Conservation (phyloP, 2,888 invertebrate genomes). For the Spilarctia lutea region DNA sequence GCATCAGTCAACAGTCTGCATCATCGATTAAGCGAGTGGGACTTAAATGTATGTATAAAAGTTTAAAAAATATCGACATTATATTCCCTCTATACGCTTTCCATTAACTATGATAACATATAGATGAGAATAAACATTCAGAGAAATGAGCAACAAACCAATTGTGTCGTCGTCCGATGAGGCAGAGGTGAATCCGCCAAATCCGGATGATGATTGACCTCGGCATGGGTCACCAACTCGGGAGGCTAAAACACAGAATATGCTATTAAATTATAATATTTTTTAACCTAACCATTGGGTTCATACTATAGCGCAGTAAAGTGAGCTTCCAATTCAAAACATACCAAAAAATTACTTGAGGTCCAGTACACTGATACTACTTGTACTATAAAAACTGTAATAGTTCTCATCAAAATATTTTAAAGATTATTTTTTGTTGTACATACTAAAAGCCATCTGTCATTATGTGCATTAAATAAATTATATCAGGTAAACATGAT, state of each 20-base stretch:
- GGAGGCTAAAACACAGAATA: constrained; percentile 62
- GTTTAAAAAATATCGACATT: neutral
- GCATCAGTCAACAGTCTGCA: neutral
- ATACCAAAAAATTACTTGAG: neutral
- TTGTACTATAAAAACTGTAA: neutral
- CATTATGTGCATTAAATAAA: neutral
- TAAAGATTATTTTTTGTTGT: neutral
- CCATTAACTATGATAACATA: neutral
- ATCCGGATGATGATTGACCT: constrained; percentile 86
- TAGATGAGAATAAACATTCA: neutral
- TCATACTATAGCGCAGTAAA: constrained; percentile 5
- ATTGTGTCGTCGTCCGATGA: constrained; percentile 87
- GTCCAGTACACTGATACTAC: neutral
- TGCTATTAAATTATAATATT: neutral
- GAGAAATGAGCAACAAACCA: constrained; percentile 63
- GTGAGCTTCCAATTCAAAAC: neutral
- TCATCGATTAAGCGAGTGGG: neutral
- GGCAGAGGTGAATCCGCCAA: constrained; percentile 87
- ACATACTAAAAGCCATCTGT: neutral
- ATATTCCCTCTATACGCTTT: neutral
- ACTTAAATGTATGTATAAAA: neutral
- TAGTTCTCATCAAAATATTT: neutral
- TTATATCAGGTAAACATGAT: neutral
- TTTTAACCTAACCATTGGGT: neutral
- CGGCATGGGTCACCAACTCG: constrained; percentile 85